Percentiles rank a stretch among this genome's conserved stretches.
Conservation (phyloP, 2,113 vertebrate genomes). For the Hypomesus transpacificus region DNA sequence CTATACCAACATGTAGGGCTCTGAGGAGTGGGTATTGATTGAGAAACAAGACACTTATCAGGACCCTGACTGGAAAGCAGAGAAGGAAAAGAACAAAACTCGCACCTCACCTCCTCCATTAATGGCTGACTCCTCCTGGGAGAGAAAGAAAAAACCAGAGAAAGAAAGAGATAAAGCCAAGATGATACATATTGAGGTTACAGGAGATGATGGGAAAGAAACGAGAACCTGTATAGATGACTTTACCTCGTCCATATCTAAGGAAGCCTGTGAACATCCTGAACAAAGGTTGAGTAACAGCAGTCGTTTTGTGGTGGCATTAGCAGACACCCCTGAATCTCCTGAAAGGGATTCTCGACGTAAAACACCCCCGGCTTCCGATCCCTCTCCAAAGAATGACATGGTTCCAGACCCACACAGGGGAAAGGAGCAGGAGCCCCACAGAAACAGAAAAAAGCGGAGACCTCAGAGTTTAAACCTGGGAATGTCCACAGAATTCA, state of each 20-base stretch:
- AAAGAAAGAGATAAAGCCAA: conserved; percentile 57
- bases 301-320: conserved; percentile 51
- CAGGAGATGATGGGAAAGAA: conserved; percentile 63
- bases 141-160: conserved; percentile 58
- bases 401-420: conserved; percentile 8
- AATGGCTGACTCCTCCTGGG: conserved; percentile 62
- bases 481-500: conserved; percentile 60
- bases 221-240: conserved; percentile 65
- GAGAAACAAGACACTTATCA: conserved; percentile 87
- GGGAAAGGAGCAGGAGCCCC: conserved; percentile 37
- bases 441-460: conserved; percentile 60
- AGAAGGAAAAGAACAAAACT: conserved; percentile 58
- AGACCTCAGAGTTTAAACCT: conserved; percentile 73
- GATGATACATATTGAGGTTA: conserved; percentile 69
- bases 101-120: conserved; percentile 50
- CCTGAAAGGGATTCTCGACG: conserved; percentile 49
- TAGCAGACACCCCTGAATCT: conserved; percentile 46
- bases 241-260: conserved; percentile 50
- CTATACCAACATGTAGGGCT: conserved; percentile 95
- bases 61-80: conserved; percentile 72
- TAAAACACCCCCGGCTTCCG: conserved; percentile 37
- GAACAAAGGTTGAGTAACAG: conserved; percentile 40
- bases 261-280: conserved; percentile 40
- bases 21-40: conserved; percentile 99
- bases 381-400: conserved; percentile 35